Percentiles rank a stretch among this genome's conserved stretches.
phyloP scores from a whole-genome alignment of 2,113 vertebrate species.

The Plecotus auritus region DNA sequence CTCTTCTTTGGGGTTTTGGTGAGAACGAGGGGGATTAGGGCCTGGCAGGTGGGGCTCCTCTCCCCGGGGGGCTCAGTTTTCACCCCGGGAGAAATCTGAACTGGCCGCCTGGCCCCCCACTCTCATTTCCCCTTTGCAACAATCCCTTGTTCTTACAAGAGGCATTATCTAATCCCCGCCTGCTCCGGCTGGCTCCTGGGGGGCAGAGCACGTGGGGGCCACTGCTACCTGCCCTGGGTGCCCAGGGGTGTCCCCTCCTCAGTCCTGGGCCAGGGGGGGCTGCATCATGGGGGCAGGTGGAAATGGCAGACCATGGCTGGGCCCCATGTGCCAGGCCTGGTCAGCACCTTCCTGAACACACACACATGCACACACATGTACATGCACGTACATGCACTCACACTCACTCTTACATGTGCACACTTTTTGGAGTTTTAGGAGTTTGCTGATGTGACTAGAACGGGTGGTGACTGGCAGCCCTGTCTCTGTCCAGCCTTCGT shows the following conservation, averaged over 20 bases:
- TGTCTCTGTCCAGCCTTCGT: not conserved
- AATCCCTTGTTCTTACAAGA: constrained; percentile 79
- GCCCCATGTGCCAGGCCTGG: not conserved
- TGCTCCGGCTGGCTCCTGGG: not conserved
- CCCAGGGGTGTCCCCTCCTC: not conserved
- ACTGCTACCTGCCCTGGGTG: not conserved
- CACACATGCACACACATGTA: not conserved
- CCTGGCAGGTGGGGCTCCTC: constrained; percentile 78
- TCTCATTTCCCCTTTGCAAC: constrained; percentile 72
- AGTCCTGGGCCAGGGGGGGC: not conserved
- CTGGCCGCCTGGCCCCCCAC: constrained; percentile 44
- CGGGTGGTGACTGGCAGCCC: not conserved
- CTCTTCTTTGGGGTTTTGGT: constrained; percentile 81
- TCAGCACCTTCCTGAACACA: not conserved
- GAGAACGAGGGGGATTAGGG: constrained; percentile 83
- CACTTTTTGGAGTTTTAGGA: not conserved
- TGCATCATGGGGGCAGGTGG: not conserved
- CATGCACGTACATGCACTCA: not conserved
- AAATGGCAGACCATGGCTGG: fast-evolving
- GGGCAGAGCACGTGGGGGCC: not conserved
- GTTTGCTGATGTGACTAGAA: not conserved
- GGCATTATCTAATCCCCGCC: constrained; percentile 79
- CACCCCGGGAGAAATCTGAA: constrained; percentile 78
- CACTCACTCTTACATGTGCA: not conserved
- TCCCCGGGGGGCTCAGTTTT: constrained; percentile 84